Percentiles rank a stretch among this genome's conserved stretches.
Conservation (phyloP, 2,113 vertebrate genomes). For the Naja naja region DNA sequence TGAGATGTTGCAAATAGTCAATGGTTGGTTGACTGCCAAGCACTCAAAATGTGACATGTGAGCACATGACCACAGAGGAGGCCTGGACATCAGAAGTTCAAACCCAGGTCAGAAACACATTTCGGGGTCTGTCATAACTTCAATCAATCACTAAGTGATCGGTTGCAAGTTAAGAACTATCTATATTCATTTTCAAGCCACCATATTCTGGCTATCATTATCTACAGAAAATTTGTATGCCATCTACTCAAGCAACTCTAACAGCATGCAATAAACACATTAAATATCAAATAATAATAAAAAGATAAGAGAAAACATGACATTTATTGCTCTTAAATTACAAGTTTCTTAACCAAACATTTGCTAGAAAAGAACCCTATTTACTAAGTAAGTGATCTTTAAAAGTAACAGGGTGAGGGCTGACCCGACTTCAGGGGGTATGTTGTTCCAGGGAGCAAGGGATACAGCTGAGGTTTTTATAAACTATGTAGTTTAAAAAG, state of each 20-base stretch:
- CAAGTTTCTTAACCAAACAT: background rate
- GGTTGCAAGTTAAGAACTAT: background rate
- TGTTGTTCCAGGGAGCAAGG: background rate
- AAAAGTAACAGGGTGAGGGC: background rate
- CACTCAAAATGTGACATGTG: background rate
- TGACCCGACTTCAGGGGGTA: background rate
- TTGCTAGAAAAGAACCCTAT: background rate
- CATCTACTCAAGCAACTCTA: background rate
- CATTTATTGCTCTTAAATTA: background rate
- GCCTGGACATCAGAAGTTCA: background rate
- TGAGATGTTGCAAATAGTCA: background rate
- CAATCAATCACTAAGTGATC: background rate
- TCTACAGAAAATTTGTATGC: background rate
- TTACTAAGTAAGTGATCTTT: background rate
- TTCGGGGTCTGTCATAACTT: background rate
- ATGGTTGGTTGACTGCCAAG: background rate
- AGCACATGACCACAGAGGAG: background rate
- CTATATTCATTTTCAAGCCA: background rate
- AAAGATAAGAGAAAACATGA: background rate
- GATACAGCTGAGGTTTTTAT: background rate
- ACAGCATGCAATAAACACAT: background rate
- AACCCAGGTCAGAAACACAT: background rate
- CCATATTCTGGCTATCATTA: background rate
- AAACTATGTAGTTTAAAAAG: background rate
- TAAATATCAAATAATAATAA: background rate